Percentiles rank a stretch among this genome's conserved stretches.
Conservation (phyloP, 2,113 vertebrate species). For the western clawed frog (Xenopus tropicalis) region UCB_Xtro_10.0 CM004449.2:71135501-71136000, state of each 20-base stretch:
- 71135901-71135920: too few species aligned
- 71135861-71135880: too few species aligned
- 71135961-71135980: too few species aligned
- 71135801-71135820: background rate
- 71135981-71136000: too few species aligned
- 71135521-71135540: constrained; percentile 74
- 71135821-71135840: background rate
- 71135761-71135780: background rate
- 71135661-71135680: constrained; percentile 65
- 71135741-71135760: constrained; percentile 52
- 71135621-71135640: constrained; percentile 73
- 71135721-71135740: constrained; percentile 50
- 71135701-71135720: constrained; percentile 58
- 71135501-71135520: constrained; percentile 59
- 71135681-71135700: constrained; percentile 63
- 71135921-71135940: too few species aligned
- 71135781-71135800: constrained; percentile 1
- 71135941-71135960: too few species aligned
- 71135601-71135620: constrained; percentile 96
- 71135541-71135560: constrained; percentile 79
- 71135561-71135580: constrained; percentile 80
- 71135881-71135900: too few species aligned
- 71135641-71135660: constrained; percentile 75
- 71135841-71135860: too few species aligned
- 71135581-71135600: constrained; percentile 78